Conservation (phyloP, 2,797 vertebrate species). For the Cetoscarus ocellatus region DNA sequence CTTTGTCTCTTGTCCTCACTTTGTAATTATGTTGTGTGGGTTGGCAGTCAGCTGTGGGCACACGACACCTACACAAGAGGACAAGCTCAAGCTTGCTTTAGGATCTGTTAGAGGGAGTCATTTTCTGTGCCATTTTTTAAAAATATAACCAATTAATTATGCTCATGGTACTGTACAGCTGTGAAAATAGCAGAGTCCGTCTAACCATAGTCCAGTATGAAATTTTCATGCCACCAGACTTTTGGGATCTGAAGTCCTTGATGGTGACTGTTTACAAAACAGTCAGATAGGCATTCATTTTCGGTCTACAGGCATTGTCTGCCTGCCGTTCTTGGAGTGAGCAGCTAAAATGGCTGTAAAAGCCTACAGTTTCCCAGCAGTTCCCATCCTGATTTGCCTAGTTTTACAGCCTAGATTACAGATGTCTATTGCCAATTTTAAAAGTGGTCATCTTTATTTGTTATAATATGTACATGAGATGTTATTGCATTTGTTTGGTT, state of each 20-base stretch:
- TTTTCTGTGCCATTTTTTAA: not conserved
- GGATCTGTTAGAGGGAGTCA: conserved; percentile 1
- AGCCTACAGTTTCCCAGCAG: too few relatives aligned
- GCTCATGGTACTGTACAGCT: not conserved
- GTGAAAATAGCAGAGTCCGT: not conserved
- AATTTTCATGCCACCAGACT: not conserved
- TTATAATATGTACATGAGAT: too few relatives aligned
- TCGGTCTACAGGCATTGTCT: too few relatives aligned
- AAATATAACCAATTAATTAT: not conserved
- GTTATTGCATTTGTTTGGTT: too few relatives aligned
- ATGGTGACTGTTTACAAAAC: not conserved
- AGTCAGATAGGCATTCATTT: too few relatives aligned
- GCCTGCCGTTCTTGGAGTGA: too few relatives aligned
- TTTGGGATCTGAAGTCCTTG: not conserved
- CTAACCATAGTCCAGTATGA: not conserved
- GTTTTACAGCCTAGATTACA: too few relatives aligned
- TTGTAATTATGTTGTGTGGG: conserved; percentile 8
- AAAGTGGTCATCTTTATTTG: too few relatives aligned
- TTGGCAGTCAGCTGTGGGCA: not conserved
- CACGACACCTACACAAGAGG: conserved; percentile 11
- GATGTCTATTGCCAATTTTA: too few relatives aligned
- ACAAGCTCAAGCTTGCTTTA: not conserved
- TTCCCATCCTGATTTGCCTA: too few relatives aligned
- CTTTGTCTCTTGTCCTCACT: conserved; percentile 1
- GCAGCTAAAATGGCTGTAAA: too few relatives aligned